Percentiles rank a stretch among this genome's conserved stretches.
phyloP scores from a whole-genome alignment of 92 coral and sea anemone genomes.

The Scolanthus callimorphus region DNA sequence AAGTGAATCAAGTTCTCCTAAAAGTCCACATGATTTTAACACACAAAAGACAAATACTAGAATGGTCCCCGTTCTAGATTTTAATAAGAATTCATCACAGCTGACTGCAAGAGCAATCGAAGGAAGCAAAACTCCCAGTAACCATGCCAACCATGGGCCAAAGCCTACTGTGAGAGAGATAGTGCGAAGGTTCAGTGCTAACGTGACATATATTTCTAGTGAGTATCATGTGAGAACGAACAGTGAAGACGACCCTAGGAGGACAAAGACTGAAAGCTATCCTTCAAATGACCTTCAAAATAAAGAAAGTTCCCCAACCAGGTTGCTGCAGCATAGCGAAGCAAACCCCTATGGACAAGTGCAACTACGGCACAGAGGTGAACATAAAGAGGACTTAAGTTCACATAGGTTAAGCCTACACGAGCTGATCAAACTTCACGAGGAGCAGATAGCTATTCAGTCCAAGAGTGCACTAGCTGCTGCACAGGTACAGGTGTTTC shows the following conservation, averaged over 20 bases:
- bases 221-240: neutral
- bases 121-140: neutral
- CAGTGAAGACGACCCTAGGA: constrained; percentile 42
- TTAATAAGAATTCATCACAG: neutral
- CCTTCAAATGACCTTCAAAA: constrained; percentile 45
- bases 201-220: constrained; percentile 30
- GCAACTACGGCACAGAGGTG: constrained; percentile 11
- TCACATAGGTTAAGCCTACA: constrained; percentile 84
- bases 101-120: no score
- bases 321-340: constrained; percentile 1
- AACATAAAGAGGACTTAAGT: constrained; percentile 35
- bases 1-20: neutral
- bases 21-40: neutral
- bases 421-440: constrained; percentile 87
- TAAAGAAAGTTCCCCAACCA: constrained; percentile 5
- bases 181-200: constrained; percentile 57
- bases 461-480: constrained; percentile 81
- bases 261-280: constrained; percentile 70
- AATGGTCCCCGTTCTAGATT: neutral
- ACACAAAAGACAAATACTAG: neutral
- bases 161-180: constrained; percentile 58
- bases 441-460: constrained; percentile 85
- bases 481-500: constrained; percentile 58
- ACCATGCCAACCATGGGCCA: neutral
- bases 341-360: constrained; percentile 28